Evolutionary conservation across 2,888 invertebrate species (phyloP), one percentile per base, ranked within the genome.

Genomic region (Eristalis intricaria): DNA sequence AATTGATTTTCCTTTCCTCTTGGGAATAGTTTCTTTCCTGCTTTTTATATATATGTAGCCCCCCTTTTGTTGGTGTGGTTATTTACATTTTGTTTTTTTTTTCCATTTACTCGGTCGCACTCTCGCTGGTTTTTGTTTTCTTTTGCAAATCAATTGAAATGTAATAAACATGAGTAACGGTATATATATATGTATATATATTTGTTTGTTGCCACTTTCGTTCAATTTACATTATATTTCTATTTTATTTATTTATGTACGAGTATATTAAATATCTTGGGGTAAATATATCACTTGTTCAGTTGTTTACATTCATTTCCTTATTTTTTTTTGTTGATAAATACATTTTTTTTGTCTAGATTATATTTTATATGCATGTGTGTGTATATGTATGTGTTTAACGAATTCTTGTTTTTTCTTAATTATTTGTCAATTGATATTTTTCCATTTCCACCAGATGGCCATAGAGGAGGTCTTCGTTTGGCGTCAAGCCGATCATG

Each of bases 401-500:
- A 38, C 38, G 38, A 38, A 13, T 38, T 32, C 1, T 29, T 29
- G 2, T 29, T 26, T 4, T 29, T 60, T n/a, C n/a, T 65, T 91
- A 93, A 91, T 93, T 92, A 92, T 92, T 92, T 92, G 92, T 92
- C 91, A 93, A 90, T 90, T 93, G 92, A 90, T 93, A 93, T 91
- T 92, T 92, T 84, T 92, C 92, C 90, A 93, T 90, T 89, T 93
- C 93, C 71, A 92, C 84, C 83, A 95, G 91, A 91, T 94, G 94
- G 83, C 93, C 92, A 88, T 94, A 94, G 13, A 95, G 92, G 89
- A 93, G 91, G 89, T 94, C 94, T 89, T 94, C 94, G 40, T 93
- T 92, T 50, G 94, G 93, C 84, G 93, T 93, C 84, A 94, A 90
- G 1, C 94, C 94, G 58, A 95, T 93, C 90, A 94, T 93, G 63